These are phyloP conservation scores for Temnothorax rugatulus DNA, from an alignment of 2,888 invertebrate species.

Conservation along the genomic window DNA sequence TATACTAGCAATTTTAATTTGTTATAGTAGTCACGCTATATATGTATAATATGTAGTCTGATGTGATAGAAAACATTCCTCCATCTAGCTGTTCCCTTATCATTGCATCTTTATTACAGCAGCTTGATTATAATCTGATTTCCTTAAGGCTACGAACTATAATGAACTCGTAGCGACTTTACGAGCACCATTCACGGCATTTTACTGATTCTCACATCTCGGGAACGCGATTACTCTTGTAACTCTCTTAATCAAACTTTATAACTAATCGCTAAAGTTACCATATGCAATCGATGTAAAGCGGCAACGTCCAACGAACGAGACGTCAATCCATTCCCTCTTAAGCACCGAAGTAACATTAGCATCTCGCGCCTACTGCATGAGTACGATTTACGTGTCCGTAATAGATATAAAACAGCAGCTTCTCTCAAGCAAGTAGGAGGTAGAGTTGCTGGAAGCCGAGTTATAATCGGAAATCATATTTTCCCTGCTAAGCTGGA, in stretches of 20 bases:
- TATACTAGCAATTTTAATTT: background rate
- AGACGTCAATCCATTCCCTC: slow-evolving; percentile 43
- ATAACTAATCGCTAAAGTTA: slow-evolving; percentile 5
- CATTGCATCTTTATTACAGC: background rate
- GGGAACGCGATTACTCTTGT: background rate
- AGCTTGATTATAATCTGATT: background rate
- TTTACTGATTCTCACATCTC: background rate
- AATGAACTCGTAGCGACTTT: background rate
- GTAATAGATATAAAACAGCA: slow-evolving; percentile 77
- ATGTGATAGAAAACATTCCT: background rate
- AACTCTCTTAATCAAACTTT: slow-evolving; percentile 12
- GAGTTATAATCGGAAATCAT: slow-evolving; percentile 82
- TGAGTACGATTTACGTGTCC: slow-evolving; percentile 75
- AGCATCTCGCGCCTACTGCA: slow-evolving; percentile 73
- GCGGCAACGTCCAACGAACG: slow-evolving; percentile 52
- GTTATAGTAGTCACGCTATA: background rate
- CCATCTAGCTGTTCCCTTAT: background rate
- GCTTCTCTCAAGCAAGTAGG: slow-evolving; percentile 74
- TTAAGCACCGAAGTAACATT: slow-evolving; percentile 67
- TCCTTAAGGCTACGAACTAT: background rate
- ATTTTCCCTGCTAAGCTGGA: slow-evolving; percentile 84
- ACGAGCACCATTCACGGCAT: background rate
- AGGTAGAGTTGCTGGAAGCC: slow-evolving; percentile 77
- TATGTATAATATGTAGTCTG: background rate
- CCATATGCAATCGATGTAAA: background rate